Base-by-base conservation (phyloP, 2,113 vertebrate species). In the Poeciliopsis prolifica region DNA sequence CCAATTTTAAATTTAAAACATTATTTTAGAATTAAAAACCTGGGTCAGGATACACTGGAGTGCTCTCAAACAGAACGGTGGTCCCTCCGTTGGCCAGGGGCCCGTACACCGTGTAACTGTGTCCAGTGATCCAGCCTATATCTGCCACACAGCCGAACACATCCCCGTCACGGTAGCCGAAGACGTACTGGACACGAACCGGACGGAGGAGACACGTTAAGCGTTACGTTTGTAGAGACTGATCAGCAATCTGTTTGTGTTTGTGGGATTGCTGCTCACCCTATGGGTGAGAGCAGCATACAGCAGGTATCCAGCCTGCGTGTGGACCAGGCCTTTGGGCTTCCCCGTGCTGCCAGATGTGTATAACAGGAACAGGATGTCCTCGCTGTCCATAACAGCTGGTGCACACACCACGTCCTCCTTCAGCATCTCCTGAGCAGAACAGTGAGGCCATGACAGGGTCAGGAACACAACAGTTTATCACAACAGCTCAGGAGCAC, bases 101-200 rank as follows among this genome's bases (percentile, higher is more conserved):
- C 3, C 95, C 95, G 0, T 96, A 96, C 26, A 96, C 93, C 13
- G 80, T 85, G 3, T 96, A 96, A 51, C 94, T 95, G 84, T 96
- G 95, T 65, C 95, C 95, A 0, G 95, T 96, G 72, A 96, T 95
- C 95, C 96, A 96, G 61, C 95, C 94, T 0, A 96, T 95, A 63
- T 96, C 95, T 2, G 95, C 95, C 81, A 96, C 75, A 0, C 95
- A 95, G 87, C 95, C 95, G 26, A 96, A 96, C 82, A 96, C 71
- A 14, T 96, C 95, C 15, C 95, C 93, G 19, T 96, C 95, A 1
- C 93, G 89, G 87, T 96, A 95, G 91, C 86, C 73, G 4, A 96
- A 96, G 75, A 96, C 94, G 0, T 95, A 95, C 94, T 96, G 84
- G 17, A 37, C 77, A 87, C 19, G 26, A 79, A 64, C 80, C 26